phyloP scores from a whole-genome alignment of 2,113 vertebrate genomes.

The Nannobrachium achirus region DNA sequence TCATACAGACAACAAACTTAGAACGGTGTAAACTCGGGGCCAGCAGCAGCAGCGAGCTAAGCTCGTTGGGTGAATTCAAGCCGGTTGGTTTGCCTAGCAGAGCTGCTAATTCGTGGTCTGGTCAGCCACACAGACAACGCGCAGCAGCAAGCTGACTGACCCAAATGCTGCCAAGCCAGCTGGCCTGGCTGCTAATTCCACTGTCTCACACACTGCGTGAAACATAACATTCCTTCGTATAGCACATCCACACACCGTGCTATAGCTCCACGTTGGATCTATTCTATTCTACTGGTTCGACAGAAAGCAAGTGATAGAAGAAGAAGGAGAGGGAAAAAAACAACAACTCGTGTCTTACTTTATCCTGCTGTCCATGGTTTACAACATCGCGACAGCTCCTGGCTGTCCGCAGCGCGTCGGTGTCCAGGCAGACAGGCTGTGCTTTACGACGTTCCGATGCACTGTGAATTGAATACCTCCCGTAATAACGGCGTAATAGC shows the following conservation, averaged over 20 bases:
- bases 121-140: slow-evolving; percentile 31
- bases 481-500: slow-evolving; percentile 24
- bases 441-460: slow-evolving; percentile 37
- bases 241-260: not conserved
- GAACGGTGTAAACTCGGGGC: not conserved
- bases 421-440: slow-evolving; percentile 32
- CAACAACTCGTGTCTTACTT: slow-evolving; percentile 79
- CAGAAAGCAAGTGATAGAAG: not conserved
- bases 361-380: slow-evolving; percentile 90
- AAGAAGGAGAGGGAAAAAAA: not conserved
- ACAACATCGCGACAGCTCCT: slow-evolving; percentile 84
- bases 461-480: not conserved
- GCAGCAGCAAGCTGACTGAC: slow-evolving; percentile 55
- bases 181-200: slow-evolving; percentile 60
- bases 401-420: slow-evolving; percentile 63
- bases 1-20: not conserved
- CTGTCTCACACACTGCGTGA: slow-evolving; percentile 45
- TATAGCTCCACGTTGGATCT: slow-evolving; percentile 35
- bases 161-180: slow-evolving; percentile 63
- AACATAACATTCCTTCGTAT: slow-evolving; percentile 50
- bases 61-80: slow-evolving; percentile 10
- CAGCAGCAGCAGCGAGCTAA: not conserved
- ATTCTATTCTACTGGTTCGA: too few relatives aligned
- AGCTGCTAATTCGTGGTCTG: slow-evolving; percentile 53
- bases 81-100: slow-evolving; percentile 39